Evolutionary conservation across 2,113 vertebrate genomes (phyloP), one percentile per base, ranked within the genome.

Genomic region (Corythornis madagascariensis): DNA sequence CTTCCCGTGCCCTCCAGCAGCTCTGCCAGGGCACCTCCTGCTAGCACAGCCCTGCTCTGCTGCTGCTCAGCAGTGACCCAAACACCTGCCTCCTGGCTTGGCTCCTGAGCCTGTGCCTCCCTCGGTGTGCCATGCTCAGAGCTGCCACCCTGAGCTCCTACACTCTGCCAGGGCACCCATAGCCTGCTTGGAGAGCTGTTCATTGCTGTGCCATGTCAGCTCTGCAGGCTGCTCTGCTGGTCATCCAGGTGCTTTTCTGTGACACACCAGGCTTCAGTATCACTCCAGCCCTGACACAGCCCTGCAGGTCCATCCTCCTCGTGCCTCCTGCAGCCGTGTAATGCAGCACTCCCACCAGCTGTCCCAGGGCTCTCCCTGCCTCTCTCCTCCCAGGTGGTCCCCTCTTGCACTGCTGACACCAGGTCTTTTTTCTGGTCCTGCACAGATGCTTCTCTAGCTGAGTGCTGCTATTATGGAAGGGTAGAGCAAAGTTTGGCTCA

Each of bases 221-320:
- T 74, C 42, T 65, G 72, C 42, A 52, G 13, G 29, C 42, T 63
- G 50, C 63, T 78, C 83, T 40, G 38, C 59, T 86, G 63, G 61
- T 72, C 6, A 3, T 28, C 48, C 0, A 1, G 66, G 50, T 1
- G 3, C 38, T 73, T 19, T n/a, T 6, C 65, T 0, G 0, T 9
- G 53, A 35, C 7, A 11, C 21, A 83, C 55, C 53, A 63, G 50
- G 50, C 72, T 78, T 83, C 67, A 52, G 1, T 59, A 42, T 24
- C 42, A 4, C 7, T 21, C 13, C 70, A 76, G 50, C 63, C 31
- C 70, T 29, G 38, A 38, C 22, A 29, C 21, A 89, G 70, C 70
- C 33, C 38, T 83, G 31, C 77, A 52, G 66, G 81, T 71, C 31
- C 42, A 70, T 65, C 45, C 31, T 89, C 38, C 28, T 4, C n/a